Evolutionary conservation across 2,113 vertebrate genomes (phyloP).

Genomic region (Haplochromis vanheusdeni): DNA sequence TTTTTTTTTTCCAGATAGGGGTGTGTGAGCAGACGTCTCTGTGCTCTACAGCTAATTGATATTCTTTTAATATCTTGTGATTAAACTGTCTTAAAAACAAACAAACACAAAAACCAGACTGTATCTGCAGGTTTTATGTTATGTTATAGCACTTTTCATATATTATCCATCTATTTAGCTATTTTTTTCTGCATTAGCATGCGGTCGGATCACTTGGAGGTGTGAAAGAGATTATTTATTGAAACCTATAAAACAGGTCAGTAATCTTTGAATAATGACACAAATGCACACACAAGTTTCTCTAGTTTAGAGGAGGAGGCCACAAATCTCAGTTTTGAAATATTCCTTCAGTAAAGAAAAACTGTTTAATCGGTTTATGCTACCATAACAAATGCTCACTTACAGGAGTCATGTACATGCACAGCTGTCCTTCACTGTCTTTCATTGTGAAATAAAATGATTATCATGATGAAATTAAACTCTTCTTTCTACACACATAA

Average conservation of each 20-base stretch:
- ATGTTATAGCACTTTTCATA: fast-evolving
- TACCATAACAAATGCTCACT: fast-evolving
- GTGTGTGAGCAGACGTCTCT: background rate
- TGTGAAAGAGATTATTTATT: background rate
- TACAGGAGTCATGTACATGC: background rate
- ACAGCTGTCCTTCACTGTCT: fast-evolving
- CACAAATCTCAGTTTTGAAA: background rate
- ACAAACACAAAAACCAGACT: background rate
- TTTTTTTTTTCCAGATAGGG: background rate
- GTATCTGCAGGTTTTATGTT: background rate
- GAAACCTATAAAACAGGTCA: background rate
- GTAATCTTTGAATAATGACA: background rate
- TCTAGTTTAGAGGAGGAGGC: fast-evolving
- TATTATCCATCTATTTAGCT: background rate
- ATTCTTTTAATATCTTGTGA: background rate
- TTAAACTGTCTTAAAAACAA: background rate
- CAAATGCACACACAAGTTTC: background rate
- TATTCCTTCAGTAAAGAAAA: background rate
- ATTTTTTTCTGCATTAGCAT: background rate
- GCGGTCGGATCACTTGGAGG: background rate
- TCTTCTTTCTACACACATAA: fast-evolving
- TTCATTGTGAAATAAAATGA: background rate
- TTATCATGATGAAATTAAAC: fast-evolving
- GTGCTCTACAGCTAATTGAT: background rate
- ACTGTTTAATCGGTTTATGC: background rate